phyloP scores from a whole-genome alignment of 2,888 invertebrate species.

The Dermolepida albohirtum region DNA sequence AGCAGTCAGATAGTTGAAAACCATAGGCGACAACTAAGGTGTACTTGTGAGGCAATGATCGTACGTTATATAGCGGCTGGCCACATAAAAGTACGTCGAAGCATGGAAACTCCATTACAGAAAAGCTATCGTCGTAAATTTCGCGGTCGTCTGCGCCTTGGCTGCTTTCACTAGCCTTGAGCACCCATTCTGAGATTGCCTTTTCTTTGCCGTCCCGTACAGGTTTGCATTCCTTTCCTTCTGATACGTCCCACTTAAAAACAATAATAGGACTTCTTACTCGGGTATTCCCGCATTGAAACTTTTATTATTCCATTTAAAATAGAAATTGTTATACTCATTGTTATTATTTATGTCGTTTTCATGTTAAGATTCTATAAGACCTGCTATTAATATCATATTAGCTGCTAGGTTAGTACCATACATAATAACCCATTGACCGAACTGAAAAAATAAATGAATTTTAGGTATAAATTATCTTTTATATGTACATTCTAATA shows the following conservation, averaged over 20 bases:
- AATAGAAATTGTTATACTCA: conserved; percentile 18
- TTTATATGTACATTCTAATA: no score
- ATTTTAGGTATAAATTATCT: no score
- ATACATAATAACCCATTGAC: no score
- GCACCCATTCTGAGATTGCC: conserved; percentile 24
- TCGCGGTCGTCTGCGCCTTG: conserved; percentile 55
- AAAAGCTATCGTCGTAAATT: conserved; percentile 65
- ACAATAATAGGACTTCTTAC: conserved; percentile 24
- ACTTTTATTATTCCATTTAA: conserved; percentile 2
- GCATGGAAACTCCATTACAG: conserved; percentile 66
- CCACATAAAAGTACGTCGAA: conserved; percentile 64
- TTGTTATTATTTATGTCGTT: conserved; percentile 8
- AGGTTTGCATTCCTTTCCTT: conserved; percentile 19
- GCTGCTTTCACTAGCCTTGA: conserved; percentile 49
- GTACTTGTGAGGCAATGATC: conserved; percentile 61
- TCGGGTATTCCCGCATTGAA: not conserved
- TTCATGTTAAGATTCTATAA: no score
- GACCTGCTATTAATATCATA: no score
- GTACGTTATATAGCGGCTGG: conserved; percentile 61
- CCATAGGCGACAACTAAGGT: conserved; percentile 60
- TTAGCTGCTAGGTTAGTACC: no score
- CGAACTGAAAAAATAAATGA: no score
- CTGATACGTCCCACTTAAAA: conserved; percentile 27
- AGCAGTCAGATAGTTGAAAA: conserved; percentile 50
- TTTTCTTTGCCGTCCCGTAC: conserved; percentile 19